Conservation (phyloP, 1,140 invertebrate species). For the Schmidtea mediterranea region DNA sequence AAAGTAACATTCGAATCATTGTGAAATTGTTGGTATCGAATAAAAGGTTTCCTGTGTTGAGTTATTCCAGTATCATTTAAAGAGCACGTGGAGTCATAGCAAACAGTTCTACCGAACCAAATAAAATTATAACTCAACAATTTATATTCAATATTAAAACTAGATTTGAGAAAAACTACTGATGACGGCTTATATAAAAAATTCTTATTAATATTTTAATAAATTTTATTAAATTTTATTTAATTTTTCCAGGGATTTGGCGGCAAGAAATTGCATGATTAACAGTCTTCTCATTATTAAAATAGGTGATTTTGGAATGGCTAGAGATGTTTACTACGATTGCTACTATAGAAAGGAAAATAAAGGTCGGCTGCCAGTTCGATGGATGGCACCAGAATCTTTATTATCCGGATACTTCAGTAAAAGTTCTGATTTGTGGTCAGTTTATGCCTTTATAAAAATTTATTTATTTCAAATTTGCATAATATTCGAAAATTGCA, state of each 20-base stretch:
- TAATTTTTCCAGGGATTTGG: conserved; percentile 51
- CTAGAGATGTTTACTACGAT: conserved; percentile 61
- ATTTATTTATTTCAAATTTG: not conserved
- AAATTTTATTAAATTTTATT: conserved; percentile 39
- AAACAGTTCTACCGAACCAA: too few species aligned
- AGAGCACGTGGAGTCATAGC: too few species aligned
- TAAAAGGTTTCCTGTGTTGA: too few species aligned
- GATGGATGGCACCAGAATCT: conserved; percentile 79
- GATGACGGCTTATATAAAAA: too few species aligned
- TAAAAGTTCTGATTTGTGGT: conserved; percentile 63
- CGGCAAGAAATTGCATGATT: conserved; percentile 83
- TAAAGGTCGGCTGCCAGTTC: conserved; percentile 69
- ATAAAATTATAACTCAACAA: too few species aligned
- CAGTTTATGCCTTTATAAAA: not conserved
- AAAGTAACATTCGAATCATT: too few species aligned
- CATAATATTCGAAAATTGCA: not conserved
- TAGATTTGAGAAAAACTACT: too few species aligned
- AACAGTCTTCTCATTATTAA: conserved; percentile 21
- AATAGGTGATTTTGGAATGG: conserved; percentile 24
- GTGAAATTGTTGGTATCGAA: too few species aligned
- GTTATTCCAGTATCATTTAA: too few species aligned
- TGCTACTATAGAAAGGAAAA: conserved; percentile 89
- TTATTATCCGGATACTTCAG: conserved; percentile 63
- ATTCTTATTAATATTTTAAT: too few species aligned
- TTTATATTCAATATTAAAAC: too few species aligned